Evolutionary conservation across 2,113 vertebrate genomes (phyloP).

Genomic region (Scomber japonicus): DNA sequence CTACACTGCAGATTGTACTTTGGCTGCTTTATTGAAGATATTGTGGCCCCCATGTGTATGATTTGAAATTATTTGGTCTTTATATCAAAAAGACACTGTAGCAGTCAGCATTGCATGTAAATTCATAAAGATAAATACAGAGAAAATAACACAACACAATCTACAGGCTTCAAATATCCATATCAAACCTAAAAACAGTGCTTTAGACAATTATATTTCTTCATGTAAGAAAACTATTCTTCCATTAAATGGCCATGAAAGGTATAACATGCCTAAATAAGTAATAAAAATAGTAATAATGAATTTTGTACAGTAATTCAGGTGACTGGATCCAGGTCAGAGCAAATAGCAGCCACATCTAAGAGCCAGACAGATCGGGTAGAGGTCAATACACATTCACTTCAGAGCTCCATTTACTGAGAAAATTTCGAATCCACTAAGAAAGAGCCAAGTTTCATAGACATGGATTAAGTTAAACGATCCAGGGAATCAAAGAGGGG

Average conservation of each 20-base stretch:
- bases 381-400: constrained; percentile 46
- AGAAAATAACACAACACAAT: neutral
- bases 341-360: constrained; percentile 8
- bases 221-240: neutral
- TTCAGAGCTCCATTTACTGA: constrained; percentile 31
- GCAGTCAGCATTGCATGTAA: neutral
- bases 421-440: constrained; percentile 11
- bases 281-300: constrained; percentile 3
- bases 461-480: constrained; percentile 44
- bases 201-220: neutral
- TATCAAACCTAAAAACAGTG: neutral
- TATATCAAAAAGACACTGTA: neutral
- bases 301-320: neutral
- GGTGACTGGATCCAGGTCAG: constrained; percentile 25
- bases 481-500: constrained; percentile 40
- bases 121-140: neutral
- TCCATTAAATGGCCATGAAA: neutral
- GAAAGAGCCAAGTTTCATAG: constrained; percentile 44
- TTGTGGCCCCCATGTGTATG: neutral
- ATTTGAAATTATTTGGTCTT: neutral
- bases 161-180: neutral
- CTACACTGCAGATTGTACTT: no score
- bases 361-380: constrained; percentile 19
- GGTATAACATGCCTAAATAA: neutral
- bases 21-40: no score